These are phyloP conservation scores for Plebejus melissa DNA, from an alignment of 2,888 invertebrate genomes.

Conservation along the genomic window DNA sequence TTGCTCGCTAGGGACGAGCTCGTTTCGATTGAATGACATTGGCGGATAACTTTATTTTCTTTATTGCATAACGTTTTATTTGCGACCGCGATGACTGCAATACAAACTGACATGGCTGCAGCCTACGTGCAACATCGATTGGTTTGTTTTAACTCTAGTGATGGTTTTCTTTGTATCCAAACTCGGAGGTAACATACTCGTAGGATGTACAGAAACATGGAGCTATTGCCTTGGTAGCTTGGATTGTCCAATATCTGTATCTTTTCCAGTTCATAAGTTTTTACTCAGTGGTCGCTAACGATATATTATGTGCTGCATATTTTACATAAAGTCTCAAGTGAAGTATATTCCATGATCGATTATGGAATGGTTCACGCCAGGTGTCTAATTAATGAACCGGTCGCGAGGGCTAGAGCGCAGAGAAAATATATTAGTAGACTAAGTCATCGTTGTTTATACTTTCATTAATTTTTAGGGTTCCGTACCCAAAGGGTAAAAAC, in stretches of 20 bases:
- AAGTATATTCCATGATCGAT: conserved; percentile 12
- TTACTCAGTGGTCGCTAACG: not conserved
- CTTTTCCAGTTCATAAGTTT: not conserved
- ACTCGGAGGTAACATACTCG: no score
- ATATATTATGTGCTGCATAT: not conserved
- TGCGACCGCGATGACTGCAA: not conserved
- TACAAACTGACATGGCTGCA: not conserved
- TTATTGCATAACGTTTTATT: conserved; percentile 9
- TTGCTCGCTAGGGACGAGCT: conserved; percentile 2
- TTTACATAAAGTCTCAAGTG: not conserved
- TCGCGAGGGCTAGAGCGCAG: not conserved
- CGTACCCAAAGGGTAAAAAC: no score
- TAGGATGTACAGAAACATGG: no score
- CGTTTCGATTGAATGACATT: conserved; percentile 7
- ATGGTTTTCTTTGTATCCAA: not conserved
- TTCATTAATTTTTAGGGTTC: not conserved
- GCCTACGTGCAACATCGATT: not conserved
- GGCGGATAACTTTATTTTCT: conserved; percentile 8
- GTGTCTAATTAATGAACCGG: conserved; percentile 38
- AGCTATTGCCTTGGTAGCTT: no score
- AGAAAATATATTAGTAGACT: not conserved
- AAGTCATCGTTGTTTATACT: not conserved
- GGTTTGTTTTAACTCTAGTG: not conserved
- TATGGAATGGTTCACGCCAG: not conserved
- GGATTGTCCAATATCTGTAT: no score